These are phyloP conservation scores for Congeria kusceri DNA, from an alignment of 2,888 invertebrate species.

Conservation along the genomic window DNA sequence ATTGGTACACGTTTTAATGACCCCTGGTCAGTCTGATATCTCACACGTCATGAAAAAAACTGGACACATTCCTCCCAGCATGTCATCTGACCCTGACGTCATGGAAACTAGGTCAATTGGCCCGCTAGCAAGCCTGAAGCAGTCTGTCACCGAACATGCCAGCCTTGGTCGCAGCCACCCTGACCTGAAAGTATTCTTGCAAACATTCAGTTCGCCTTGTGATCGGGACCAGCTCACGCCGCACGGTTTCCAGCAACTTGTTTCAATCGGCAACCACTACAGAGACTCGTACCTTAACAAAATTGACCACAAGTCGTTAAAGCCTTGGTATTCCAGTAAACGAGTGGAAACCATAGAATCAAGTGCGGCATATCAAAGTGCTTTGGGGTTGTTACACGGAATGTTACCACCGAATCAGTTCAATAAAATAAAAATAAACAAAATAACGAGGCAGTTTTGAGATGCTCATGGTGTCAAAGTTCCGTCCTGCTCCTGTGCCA, in stretches of 20 bases:
- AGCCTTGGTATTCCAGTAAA: slow-evolving; percentile 25
- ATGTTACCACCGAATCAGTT: slow-evolving; percentile 69
- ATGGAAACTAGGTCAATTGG: not conserved
- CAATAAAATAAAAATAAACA: slow-evolving; percentile 54
- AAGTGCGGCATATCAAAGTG: slow-evolving; percentile 57
- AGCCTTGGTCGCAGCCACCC: slow-evolving; percentile 38
- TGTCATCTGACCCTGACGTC: slow-evolving; percentile 25
- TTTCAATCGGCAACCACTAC: slow-evolving; percentile 48
- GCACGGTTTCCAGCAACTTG: slow-evolving; percentile 39
- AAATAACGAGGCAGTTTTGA: slow-evolving; percentile 59
- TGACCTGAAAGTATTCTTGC: slow-evolving; percentile 42
- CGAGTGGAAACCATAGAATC: slow-evolving; percentile 37
- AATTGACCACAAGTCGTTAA: slow-evolving; percentile 22
- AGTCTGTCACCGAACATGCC: slow-evolving; percentile 4
- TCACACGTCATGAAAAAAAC: slow-evolving; percentile 27
- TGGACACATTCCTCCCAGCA: slow-evolving; percentile 10
- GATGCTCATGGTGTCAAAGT: slow-evolving; percentile 7
- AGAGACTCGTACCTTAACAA: slow-evolving; percentile 34
- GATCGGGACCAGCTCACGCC: slow-evolving; percentile 39
- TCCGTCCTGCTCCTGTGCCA: slow-evolving; percentile 42
- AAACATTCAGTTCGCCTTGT: slow-evolving; percentile 32
- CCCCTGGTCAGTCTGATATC: slow-evolving; percentile 43
- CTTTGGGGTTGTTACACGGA: slow-evolving; percentile 67
- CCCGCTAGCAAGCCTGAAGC: not conserved
- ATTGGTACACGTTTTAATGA: slow-evolving; percentile 46